phyloP scores from a whole-genome alignment of 2,113 vertebrate genomes.

The Macquaria australasica region DNA sequence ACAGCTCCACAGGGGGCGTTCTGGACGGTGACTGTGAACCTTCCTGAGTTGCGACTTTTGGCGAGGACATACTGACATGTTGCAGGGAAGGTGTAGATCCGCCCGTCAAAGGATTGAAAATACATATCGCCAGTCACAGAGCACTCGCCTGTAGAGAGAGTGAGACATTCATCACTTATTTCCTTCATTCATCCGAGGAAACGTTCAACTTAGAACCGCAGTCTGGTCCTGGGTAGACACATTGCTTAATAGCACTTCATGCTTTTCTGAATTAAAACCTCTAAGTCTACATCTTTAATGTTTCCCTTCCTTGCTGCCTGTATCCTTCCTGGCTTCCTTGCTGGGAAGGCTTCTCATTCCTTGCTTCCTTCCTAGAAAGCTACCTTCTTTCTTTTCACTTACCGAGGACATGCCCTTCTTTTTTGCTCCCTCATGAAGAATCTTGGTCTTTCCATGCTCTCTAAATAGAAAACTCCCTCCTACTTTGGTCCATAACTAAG shows the following conservation, averaged over 20 bases:
- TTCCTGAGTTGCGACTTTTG: conserved; percentile 90
- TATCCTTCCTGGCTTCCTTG: no score
- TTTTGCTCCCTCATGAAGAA: not conserved
- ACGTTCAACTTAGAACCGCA: no score
- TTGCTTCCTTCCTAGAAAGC: not conserved
- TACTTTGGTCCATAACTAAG: not conserved
- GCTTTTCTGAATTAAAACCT: no score
- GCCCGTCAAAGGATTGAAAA: conserved; percentile 94
- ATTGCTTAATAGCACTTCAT: not conserved
- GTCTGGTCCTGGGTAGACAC: not conserved
- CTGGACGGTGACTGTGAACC: conserved; percentile 91
- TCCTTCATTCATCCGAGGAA: not conserved
- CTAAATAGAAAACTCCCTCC: not conserved
- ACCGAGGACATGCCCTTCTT: not conserved
- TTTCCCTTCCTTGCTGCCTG: no score
- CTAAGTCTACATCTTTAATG: not conserved
- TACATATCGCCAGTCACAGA: conserved; percentile 94
- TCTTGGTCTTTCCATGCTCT: not conserved
- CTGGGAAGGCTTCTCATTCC: no score
- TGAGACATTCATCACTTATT: not conserved
- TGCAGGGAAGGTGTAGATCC: conserved; percentile 91
- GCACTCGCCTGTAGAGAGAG: conserved; percentile 88
- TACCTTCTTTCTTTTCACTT: not conserved
- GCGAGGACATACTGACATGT: conserved; percentile 94
- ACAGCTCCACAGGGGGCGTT: conserved; percentile 94